Percentiles rank a stretch among this genome's conserved stretches.
These are phyloP conservation scores for Mimumesa dahlbomi DNA, from an alignment of 2,888 invertebrate species.

Conservation along the genomic window DNA sequence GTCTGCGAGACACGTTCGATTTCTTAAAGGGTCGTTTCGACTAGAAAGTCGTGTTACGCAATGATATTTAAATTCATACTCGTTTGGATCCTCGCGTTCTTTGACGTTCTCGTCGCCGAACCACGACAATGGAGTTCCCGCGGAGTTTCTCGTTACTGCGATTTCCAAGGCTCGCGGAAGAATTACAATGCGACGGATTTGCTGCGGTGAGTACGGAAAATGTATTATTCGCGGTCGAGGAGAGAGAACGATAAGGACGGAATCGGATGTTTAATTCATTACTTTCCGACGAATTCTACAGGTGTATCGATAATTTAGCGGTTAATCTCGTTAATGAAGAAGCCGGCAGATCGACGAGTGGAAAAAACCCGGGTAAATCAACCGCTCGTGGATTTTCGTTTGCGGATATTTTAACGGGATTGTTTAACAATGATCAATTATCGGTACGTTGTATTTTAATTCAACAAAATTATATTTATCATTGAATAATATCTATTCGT, in stretches of 20 bases:
- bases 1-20: no score
- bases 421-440: conserved; percentile 23
- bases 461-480: no score
- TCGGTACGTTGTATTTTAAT: conserved; percentile 36
- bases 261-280: neutral
- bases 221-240: neutral
- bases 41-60: conserved; percentile 2
- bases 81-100: conserved; percentile 22
- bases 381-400: conserved; percentile 36
- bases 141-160: conserved; percentile 48
- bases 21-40: neutral
- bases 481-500: no score
- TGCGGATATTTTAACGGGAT: conserved; percentile 26
- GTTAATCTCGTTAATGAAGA: conserved; percentile 41
- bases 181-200: conserved; percentile 70
- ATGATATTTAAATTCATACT: conserved; percentile 38
- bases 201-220: conserved; percentile 66
- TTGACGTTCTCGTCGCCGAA: conserved; percentile 15
- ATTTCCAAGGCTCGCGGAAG: conserved; percentile 59
- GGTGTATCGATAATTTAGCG: conserved; percentile 71
- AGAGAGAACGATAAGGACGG: neutral
- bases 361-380: conserved; percentile 22
- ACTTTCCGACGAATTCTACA: conserved; percentile 41
- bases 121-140: conserved; percentile 3
- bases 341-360: conserved; percentile 27